Conservation (phyloP, 2,113 vertebrate genomes). For the Hemiscyllium ocellatum region DNA sequence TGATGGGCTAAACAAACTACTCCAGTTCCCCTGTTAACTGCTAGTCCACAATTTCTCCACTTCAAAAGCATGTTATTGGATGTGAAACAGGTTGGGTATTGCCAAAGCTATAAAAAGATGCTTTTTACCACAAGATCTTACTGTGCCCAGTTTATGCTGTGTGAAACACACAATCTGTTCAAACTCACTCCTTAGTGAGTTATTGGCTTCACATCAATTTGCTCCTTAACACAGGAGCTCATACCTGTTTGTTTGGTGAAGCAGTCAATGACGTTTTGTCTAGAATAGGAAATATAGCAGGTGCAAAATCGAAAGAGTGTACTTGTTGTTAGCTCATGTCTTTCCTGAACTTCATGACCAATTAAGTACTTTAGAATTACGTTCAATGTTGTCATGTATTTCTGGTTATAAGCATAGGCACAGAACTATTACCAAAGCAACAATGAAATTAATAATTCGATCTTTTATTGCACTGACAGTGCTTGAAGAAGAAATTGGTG, state of each 20-base stretch:
- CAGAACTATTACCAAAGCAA: neutral
- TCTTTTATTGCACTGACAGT: neutral
- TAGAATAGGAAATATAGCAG: neutral
- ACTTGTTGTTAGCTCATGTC: neutral
- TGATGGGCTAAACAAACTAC: too few species aligned
- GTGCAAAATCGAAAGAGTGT: neutral
- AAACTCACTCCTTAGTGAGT: too few species aligned
- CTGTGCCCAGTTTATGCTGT: neutral
- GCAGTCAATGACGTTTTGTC: neutral
- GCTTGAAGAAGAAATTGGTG: neutral
- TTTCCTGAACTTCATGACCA: neutral
- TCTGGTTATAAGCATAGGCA: neutral
- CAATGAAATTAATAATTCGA: neutral
- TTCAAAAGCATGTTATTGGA: neutral
- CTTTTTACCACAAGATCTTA: neutral
- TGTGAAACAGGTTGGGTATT: neutral
- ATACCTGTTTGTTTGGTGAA: neutral
- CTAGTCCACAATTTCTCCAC: neutral
- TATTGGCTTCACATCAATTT: too few species aligned
- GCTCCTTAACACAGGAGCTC: neutral
- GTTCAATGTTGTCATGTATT: neutral
- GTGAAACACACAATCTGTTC: too few species aligned
- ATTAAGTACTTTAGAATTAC: neutral
- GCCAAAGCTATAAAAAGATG: neutral
- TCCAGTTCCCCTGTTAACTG: too few species aligned